phyloP scores from a whole-genome alignment of 2,888 invertebrate species.

The Chloroclystis v-ata region DNA sequence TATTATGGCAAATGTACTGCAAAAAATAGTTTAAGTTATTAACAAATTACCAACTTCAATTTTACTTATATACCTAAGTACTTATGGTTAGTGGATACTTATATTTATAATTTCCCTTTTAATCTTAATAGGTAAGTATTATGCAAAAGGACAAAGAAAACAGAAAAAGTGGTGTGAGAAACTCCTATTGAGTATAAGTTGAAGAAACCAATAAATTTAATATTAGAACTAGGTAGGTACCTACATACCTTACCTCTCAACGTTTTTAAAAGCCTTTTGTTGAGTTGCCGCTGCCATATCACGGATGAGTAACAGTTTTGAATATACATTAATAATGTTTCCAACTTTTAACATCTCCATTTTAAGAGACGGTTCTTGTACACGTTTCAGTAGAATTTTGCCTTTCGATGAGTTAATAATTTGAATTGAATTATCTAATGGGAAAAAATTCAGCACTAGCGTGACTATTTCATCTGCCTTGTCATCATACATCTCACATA shows the following conservation, averaged over 20 bases:
- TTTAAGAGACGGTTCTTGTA: conserved; percentile 80
- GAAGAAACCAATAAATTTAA: background rate
- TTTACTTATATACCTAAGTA: no score
- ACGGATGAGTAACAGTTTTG: conserved; percentile 82
- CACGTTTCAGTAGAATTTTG: conserved; percentile 80
- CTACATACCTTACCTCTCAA: conserved; percentile 77
- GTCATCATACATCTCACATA: conserved; percentile 92
- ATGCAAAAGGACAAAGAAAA: no score
- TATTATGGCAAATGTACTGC: conserved; percentile 86
- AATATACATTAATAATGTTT: conserved; percentile 84
- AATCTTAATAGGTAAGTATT: no score
- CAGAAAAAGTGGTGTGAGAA: no score
- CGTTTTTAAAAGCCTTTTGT: conserved; percentile 76
- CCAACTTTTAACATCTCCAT: conserved; percentile 85
- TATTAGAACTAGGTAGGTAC: background rate
- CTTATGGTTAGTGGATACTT: no score
- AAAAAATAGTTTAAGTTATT: background rate
- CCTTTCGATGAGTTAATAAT: conserved; percentile 80
- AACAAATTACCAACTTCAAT: no score
- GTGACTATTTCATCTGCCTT: conserved; percentile 82
- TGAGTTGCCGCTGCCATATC: conserved; percentile 85
- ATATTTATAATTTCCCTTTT: no score
- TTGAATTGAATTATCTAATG: conserved; percentile 88
- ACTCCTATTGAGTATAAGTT: no score
- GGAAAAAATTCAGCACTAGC: conserved; percentile 86